These are phyloP conservation scores for Cecropterus lyciades DNA, from an alignment of 1,140 invertebrate genomes.

Conservation along the genomic window DNA sequence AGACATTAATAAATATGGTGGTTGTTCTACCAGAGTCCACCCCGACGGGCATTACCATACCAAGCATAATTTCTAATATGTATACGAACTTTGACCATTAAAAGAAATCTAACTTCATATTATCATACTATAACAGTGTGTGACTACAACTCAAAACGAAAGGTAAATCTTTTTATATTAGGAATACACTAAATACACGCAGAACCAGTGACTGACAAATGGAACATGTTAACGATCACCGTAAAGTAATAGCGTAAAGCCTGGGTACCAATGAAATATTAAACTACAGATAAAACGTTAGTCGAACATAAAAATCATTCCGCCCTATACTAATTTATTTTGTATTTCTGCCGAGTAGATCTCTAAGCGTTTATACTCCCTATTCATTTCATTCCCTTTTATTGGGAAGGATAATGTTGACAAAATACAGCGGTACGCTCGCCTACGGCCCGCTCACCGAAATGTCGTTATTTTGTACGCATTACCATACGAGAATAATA, in stretches of 20 bases:
- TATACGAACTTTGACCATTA: too few species aligned
- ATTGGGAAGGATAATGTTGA: slow-evolving; percentile 32
- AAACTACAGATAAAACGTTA: slow-evolving; percentile 17
- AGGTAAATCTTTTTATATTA: too few species aligned
- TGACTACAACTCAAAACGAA: too few species aligned
- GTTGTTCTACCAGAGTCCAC: too few species aligned
- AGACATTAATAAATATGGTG: too few species aligned
- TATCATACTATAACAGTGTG: too few species aligned
- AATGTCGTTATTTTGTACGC: slow-evolving; percentile 16
- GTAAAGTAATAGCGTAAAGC: background rate
- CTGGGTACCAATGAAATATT: slow-evolving; percentile 9
- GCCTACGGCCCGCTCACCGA: background rate
- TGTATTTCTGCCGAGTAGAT: slow-evolving; percentile 31
- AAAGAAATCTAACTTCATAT: too few species aligned
- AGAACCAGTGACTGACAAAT: slow-evolving; percentile 5
- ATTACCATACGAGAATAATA: slow-evolving; percentile 24
- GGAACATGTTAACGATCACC: slow-evolving; percentile 1
- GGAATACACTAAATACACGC: background rate
- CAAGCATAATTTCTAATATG: too few species aligned
- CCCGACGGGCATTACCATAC: too few species aligned
- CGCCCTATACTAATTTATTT: slow-evolving; percentile 20
- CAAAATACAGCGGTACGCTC: slow-evolving; percentile 14
- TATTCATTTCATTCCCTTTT: slow-evolving; percentile 28
- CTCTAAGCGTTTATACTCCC: slow-evolving; percentile 20
- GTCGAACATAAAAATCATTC: slow-evolving; percentile 25